phyloP scores from a whole-genome alignment of 1,140 invertebrate genomes.

The Lordiphosa collinella region DNA sequence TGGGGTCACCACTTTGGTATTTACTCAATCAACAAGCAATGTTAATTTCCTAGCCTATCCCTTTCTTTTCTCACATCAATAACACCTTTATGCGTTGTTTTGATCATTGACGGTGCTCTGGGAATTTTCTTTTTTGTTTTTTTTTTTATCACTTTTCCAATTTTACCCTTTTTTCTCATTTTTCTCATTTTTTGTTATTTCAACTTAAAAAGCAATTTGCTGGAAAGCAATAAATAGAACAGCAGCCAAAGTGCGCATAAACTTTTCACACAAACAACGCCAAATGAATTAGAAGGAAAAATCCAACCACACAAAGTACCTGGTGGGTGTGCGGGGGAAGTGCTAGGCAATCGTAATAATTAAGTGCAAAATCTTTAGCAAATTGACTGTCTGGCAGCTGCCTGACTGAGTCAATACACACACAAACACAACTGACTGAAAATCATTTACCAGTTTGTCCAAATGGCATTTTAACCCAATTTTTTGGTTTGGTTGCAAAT shows the following conservation, averaged over 20 bases:
- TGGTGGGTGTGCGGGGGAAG: background rate
- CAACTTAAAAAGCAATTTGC: constrained; percentile 2
- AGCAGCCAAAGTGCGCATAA: constrained; percentile 6
- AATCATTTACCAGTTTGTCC: constrained; percentile 13
- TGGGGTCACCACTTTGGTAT: too few species aligned
- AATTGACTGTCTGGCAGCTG: constrained; percentile 21
- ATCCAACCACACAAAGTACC: background rate
- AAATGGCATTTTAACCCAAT: constrained; percentile 36
- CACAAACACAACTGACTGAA: background rate
- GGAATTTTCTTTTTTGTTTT: too few species aligned
- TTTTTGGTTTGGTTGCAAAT: constrained; percentile 11
- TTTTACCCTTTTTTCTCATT: background rate
- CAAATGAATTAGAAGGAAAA: constrained; percentile 1
- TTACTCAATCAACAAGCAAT: too few species aligned
- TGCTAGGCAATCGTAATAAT: constrained; percentile 11
- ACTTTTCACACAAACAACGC: constrained; percentile 11
- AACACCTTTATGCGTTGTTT: too few species aligned
- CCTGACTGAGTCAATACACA: constrained; percentile 13
- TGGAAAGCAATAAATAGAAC: constrained; percentile 11
- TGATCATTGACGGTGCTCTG: too few species aligned
- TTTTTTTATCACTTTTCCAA: background rate
- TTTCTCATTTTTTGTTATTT: background rate
- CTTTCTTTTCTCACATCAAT: too few species aligned
- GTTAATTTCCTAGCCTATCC: too few species aligned
- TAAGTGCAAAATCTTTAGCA: constrained; percentile 21